Conservation (phyloP, 2,797 vertebrate genomes). For the Sebastes flavidus region DNA sequence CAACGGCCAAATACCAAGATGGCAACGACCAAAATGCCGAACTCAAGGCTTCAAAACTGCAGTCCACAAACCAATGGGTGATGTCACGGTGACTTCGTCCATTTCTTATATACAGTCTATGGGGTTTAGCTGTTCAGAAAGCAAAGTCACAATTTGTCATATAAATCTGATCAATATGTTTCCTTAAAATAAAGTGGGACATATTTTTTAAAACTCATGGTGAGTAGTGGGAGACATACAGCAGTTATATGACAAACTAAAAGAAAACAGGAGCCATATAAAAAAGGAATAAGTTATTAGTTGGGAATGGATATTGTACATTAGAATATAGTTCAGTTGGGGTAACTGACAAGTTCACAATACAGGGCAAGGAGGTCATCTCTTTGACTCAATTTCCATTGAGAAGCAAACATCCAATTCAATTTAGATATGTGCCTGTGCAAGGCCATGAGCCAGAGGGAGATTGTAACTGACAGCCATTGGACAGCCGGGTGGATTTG, state of each 20-base stretch:
- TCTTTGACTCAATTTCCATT: constrained; percentile 77
- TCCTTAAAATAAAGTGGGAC: not conserved
- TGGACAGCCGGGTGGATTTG: constrained; percentile 81
- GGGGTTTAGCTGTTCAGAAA: not conserved
- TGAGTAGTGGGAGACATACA: not conserved
- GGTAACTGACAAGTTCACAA: constrained; percentile 77
- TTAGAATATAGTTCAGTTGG: constrained; percentile 56
- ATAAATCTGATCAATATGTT: not conserved
- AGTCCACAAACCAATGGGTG: no score
- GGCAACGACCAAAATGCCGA: no score
- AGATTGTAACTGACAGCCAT: constrained; percentile 84
- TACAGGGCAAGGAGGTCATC: constrained; percentile 67
- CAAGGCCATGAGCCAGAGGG: constrained; percentile 70
- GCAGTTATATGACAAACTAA: not conserved
- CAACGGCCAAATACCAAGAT: no score
- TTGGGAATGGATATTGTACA: constrained; percentile 39
- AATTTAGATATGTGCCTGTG: constrained; percentile 82
- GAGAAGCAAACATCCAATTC: constrained; percentile 81
- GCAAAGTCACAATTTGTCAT: constrained; percentile 5
- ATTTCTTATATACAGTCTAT: no score
- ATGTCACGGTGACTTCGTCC: no score
- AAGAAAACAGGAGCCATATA: not conserved
- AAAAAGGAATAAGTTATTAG: constrained; percentile 21
- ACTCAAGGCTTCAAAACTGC: no score
- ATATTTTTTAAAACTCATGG: not conserved